A percentile compares a stretch with the other conserved stretches of the same genome.
These are phyloP conservation scores for Atta colombica DNA, from an alignment of 1,140 invertebrate genomes.

Conservation along the genomic window DNA sequence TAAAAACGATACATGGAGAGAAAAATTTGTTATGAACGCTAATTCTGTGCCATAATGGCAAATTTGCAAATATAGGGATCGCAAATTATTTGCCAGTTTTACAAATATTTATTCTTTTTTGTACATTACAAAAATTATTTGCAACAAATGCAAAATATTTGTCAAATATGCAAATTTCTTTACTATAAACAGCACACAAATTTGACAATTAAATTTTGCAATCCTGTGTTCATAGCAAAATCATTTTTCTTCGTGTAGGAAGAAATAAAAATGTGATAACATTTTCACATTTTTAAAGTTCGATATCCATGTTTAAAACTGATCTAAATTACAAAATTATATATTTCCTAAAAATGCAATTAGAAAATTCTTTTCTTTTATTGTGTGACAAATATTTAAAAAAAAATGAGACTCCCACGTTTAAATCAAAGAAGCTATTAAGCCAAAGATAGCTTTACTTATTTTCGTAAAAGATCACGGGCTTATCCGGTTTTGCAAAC, in stretches of 20 bases:
- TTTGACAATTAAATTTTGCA: no score
- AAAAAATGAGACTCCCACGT: not conserved
- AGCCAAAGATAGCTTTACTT: not conserved
- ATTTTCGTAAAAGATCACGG: not conserved
- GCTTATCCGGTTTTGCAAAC: not conserved
- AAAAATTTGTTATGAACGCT: no score
- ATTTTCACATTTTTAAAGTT: not conserved
- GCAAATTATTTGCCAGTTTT: no score
- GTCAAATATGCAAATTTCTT: no score
- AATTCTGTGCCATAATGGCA: no score
- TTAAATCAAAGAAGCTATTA: not conserved
- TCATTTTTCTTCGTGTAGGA: not conserved
- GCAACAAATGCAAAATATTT: no score
- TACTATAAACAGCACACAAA: no score
- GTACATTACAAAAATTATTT: no score
- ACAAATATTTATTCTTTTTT: no score
- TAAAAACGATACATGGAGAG: not conserved
- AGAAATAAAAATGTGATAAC: not conserved
- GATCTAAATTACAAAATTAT: slow-evolving; percentile 11
- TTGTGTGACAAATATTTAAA: not conserved
- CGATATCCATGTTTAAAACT: not conserved
- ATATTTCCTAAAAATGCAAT: not conserved
- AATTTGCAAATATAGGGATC: no score
- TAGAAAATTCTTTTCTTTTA: not conserved
- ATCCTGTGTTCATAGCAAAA: no score